Evolutionary conservation across 1,140 invertebrate genomes (phyloP).

Genomic region (Nasonia longicornis): DNA sequence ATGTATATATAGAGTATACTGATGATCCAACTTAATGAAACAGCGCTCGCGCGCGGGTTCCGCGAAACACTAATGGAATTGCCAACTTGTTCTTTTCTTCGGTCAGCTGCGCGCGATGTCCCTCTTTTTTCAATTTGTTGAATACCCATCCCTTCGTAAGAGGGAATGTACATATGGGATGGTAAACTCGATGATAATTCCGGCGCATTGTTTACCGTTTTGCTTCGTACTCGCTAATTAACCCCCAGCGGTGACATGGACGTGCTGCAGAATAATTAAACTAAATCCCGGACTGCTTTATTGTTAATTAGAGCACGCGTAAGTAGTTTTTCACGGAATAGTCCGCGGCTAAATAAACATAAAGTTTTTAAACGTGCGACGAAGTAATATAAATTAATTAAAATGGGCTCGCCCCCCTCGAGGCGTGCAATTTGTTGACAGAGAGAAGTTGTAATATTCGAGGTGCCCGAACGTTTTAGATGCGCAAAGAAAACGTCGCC

Average conservation of each 20-base stretch:
- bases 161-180: too few relatives aligned
- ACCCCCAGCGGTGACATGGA: too few relatives aligned
- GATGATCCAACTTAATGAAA: slow-evolving; percentile 5
- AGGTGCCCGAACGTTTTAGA: not conserved
- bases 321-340: too few relatives aligned
- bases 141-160: too few relatives aligned
- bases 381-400: not conserved
- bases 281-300: not conserved
- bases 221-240: not conserved
- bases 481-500: not conserved
- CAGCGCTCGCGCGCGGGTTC: not conserved
- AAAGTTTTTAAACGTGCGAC: too few relatives aligned
- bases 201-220: not conserved
- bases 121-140: too few relatives aligned
- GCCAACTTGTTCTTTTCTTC: too few relatives aligned
- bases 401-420: not conserved
- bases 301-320: not conserved
- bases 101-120: too few relatives aligned
- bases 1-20: not conserved
- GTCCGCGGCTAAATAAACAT: too few relatives aligned
- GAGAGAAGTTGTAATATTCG: not conserved
- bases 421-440: not conserved
- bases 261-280: not conserved
- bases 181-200: too few relatives aligned
- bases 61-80: slow-evolving; percentile 13